These are phyloP conservation scores for Himalopsyche anomala DNA, from an alignment of 2,888 invertebrate genomes.

Conservation along the genomic window DNA sequence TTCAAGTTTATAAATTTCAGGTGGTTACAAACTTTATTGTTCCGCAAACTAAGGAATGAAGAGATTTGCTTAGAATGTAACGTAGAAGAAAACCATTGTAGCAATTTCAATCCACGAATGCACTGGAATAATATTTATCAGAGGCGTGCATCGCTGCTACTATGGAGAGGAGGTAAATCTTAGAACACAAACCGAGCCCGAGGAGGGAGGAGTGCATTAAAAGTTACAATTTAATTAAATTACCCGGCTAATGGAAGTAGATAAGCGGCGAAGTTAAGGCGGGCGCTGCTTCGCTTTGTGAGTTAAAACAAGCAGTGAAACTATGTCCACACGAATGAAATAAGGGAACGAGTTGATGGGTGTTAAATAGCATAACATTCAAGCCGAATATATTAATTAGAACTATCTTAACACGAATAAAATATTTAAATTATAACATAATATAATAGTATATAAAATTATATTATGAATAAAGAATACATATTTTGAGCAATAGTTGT, in stretches of 20 bases:
- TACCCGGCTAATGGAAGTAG: conserved; percentile 58
- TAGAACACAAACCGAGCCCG: conserved; percentile 40
- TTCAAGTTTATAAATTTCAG: too few species aligned
- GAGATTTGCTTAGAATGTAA: too few species aligned
- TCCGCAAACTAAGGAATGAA: too few species aligned
- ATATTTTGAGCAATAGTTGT: too few species aligned
- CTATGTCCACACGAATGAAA: background rate
- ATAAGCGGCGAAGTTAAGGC: conserved; percentile 59
- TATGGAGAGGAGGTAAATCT: conserved; percentile 51
- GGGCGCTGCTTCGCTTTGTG: conserved; percentile 36
- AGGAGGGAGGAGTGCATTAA: conserved; percentile 60
- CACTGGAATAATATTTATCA: conserved; percentile 20
- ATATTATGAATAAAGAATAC: too few species aligned
- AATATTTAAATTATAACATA: too few species aligned
- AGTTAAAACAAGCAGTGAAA: conserved; percentile 23
- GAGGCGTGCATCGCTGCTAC: conserved; percentile 40
- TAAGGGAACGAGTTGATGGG: background rate
- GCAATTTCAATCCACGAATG: conserved; percentile 13
- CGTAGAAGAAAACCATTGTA: too few species aligned
- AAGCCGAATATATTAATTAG: too few species aligned
- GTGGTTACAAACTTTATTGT: too few species aligned
- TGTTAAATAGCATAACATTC: too few species aligned
- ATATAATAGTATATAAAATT: too few species aligned
- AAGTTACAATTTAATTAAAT: conserved; percentile 63
- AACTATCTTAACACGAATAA: too few species aligned